Conservation (phyloP, 2,113 vertebrate species). For the Mobula birostris region DNA sequence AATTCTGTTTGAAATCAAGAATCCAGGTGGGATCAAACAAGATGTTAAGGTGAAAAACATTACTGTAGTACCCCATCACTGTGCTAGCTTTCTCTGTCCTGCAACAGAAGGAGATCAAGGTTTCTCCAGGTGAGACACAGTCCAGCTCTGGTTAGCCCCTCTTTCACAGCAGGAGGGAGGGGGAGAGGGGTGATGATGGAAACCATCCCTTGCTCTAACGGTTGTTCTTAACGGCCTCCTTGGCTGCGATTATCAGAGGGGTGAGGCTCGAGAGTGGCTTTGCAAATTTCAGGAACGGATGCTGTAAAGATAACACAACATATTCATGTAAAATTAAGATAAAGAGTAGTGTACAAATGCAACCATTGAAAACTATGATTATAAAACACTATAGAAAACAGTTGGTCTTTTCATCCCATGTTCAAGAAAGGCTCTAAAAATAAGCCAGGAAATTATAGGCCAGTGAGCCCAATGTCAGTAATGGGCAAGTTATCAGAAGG, state of each 20-base stretch:
- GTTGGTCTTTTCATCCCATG: background rate
- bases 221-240: conserved; percentile 99
- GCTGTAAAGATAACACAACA: conserved; percentile 56
- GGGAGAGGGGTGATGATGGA: background rate
- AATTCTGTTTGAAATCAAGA: background rate
- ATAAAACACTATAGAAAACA: background rate
- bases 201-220: conserved; percentile 58
- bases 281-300: conserved; percentile 97
- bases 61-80: background rate
- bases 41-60: background rate
- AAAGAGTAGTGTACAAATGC: background rate
- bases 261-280: conserved; percentile 97
- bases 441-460: no score
- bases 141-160: conserved; percentile 22
- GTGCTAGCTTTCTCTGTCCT: conserved; percentile 17
- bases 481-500: no score
- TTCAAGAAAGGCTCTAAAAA: no score
- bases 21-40: conserved; percentile 26
- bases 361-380: background rate
- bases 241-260: conserved; percentile 95
- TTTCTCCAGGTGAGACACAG: conserved; percentile 19
- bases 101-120: background rate
- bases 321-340: background rate
- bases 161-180: conserved; percentile 1
- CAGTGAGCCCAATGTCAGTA: no score